Conservation (phyloP, 2,113 vertebrate genomes). For the Collichthys lucidus region DNA sequence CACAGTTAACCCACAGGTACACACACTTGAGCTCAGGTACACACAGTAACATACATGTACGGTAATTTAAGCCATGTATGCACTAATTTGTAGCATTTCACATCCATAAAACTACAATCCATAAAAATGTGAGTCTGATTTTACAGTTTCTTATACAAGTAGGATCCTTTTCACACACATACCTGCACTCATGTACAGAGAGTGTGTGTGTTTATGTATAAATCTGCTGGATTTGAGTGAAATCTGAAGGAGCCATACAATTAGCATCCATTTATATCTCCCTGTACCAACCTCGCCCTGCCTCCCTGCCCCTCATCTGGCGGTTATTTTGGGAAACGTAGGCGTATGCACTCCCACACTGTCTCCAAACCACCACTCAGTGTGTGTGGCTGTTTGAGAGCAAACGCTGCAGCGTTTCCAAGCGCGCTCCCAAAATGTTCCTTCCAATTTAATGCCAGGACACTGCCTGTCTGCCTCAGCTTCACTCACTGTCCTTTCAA, state of each 20-base stretch:
- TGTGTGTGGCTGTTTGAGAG: conserved; percentile 36
- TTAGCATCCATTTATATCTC: conserved; percentile 79
- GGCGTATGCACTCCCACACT: conserved; percentile 72
- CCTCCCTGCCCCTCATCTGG: conserved; percentile 77
- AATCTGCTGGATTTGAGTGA: conserved; percentile 53
- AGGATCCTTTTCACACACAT: conserved; percentile 18
- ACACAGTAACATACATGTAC: too few species aligned
- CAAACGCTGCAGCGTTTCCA: conserved; percentile 40
- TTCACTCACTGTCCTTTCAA: conserved; percentile 48
- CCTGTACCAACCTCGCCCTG: conserved; percentile 70
- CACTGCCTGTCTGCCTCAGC: conserved; percentile 40
- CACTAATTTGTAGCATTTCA: neutral
- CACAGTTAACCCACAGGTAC: too few species aligned
- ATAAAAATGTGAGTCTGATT: conserved; percentile 4
- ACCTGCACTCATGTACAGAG: neutral
- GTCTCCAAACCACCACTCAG: conserved; percentile 76
- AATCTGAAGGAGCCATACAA: conserved; percentile 72
- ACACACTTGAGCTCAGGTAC: too few species aligned
- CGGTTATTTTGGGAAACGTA: conserved; percentile 74
- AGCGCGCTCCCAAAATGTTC: conserved; percentile 59
- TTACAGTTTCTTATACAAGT: neutral
- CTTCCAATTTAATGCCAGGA: conserved; percentile 59
- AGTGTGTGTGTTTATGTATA: conserved; percentile 25
- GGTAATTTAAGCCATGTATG: neutral
- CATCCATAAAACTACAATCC: conserved; percentile 7